phyloP scores from a whole-genome alignment of 2,888 invertebrate genomes.

The Habrosyne pyritoides region DNA sequence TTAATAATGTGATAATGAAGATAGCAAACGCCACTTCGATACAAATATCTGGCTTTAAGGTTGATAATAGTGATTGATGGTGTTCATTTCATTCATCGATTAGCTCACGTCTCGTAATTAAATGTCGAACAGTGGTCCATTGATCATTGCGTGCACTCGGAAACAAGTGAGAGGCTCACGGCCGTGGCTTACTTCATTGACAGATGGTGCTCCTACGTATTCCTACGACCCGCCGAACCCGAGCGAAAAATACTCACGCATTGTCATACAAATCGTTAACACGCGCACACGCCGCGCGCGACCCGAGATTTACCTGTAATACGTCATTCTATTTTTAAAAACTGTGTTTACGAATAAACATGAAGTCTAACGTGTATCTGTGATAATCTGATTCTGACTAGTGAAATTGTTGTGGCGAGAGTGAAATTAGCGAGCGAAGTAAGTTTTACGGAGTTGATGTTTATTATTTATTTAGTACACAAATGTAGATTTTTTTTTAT shows the following conservation, averaged over 20 bases:
- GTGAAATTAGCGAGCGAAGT: not conserved
- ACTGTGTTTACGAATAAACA: not conserved
- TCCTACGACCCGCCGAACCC: constrained; percentile 60
- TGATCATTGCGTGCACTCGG: constrained; percentile 4
- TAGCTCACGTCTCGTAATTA: not conserved
- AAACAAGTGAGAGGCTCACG: constrained; percentile 26
- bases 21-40: not conserved
- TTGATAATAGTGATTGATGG: not conserved
- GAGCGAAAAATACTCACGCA: constrained; percentile 52
- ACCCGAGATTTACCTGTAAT: constrained; percentile 19
- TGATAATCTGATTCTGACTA: not conserved
- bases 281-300: constrained; percentile 40
- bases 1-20: not conserved
- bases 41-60: not conserved
- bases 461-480: not conserved
- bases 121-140: not conserved
- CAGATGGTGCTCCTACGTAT: constrained; percentile 58
- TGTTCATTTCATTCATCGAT: constrained; percentile 4
- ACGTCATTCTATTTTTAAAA: constrained; percentile 25
- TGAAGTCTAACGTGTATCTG: not conserved
- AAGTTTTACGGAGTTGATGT: not conserved
- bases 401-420: not conserved
- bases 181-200: constrained; percentile 73
- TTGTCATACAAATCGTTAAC: constrained; percentile 65
- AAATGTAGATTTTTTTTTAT: not conserved